These are phyloP conservation scores for rat (Rattus norvegicus) DNA, from an alignment of 2,113 vertebrate species.

Conservation along the genomic window GRCr8 NC_086023.1:143627001-143627500, in stretches of 20 bases:
- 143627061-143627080: not conserved
- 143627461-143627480: constrained; percentile 37
- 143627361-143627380: constrained; percentile 56
- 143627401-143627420: not conserved
- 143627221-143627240: not conserved
- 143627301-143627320: not conserved
- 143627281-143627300: not conserved
- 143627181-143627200: constrained; percentile 4
- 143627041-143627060: not conserved
- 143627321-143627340: constrained; percentile 8
- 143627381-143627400: constrained; percentile 11
- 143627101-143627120: not conserved
- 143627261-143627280: not conserved
- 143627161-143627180: constrained; percentile 5
- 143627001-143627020: not conserved
- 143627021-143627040: not conserved
- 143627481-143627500: constrained; percentile 7
- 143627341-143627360: constrained; percentile 12
- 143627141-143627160: not conserved
- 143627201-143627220: constrained; percentile 14
- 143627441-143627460: constrained; percentile 50
- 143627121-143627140: not conserved
- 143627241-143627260: not conserved
- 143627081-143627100: not conserved
- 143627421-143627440: constrained; percentile 21